Evolutionary conservation across 1,140 invertebrate genomes (phyloP).

Genomic region (Cydia splendana): DNA sequence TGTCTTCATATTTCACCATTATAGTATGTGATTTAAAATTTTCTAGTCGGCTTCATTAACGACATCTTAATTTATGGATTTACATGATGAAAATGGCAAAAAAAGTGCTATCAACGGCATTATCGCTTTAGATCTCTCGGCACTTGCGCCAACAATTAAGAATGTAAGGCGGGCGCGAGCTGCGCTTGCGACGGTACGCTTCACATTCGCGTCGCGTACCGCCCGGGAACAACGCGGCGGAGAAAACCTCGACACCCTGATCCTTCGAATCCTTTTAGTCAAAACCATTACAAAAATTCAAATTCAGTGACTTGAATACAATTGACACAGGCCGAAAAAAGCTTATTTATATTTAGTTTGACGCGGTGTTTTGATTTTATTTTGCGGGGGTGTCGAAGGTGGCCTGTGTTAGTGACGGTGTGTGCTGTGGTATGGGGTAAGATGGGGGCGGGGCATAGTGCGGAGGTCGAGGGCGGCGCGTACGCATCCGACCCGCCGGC

Average conservation of each 20-base stretch:
- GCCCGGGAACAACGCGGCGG: slow-evolving; percentile 60
- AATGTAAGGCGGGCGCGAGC: slow-evolving; percentile 53
- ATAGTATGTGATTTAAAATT: neutral
- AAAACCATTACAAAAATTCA: neutral
- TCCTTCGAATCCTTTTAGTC: neutral
- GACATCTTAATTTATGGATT: slow-evolving; percentile 12
- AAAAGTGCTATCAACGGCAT: slow-evolving; percentile 18
- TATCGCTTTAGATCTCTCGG: slow-evolving; percentile 37
- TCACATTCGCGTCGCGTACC: slow-evolving; percentile 70
- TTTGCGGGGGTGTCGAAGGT: slow-evolving; percentile 53
- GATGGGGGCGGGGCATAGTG: slow-evolving; percentile 74
- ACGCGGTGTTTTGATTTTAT: slow-evolving; percentile 18
- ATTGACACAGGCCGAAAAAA: slow-evolving; percentile 24
- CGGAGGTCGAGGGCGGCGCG: slow-evolving; percentile 65
- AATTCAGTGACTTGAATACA: slow-evolving; percentile 24
- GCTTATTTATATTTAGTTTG: slow-evolving; percentile 36
- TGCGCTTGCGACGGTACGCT: slow-evolving; percentile 69
- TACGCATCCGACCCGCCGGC: slow-evolving; percentile 73
- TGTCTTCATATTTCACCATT: slow-evolving; percentile 7
- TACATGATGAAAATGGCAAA: slow-evolving; percentile 19
- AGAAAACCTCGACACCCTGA: slow-evolving; percentile 49
- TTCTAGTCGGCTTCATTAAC: slow-evolving; percentile 9
- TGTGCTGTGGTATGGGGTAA: slow-evolving; percentile 73
- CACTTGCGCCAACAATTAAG: slow-evolving; percentile 51
- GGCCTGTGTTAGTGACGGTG: slow-evolving; percentile 63